Evolutionary conservation across 2,888 invertebrate genomes (phyloP).

Genomic region (Chloromyia formosa): DNA sequence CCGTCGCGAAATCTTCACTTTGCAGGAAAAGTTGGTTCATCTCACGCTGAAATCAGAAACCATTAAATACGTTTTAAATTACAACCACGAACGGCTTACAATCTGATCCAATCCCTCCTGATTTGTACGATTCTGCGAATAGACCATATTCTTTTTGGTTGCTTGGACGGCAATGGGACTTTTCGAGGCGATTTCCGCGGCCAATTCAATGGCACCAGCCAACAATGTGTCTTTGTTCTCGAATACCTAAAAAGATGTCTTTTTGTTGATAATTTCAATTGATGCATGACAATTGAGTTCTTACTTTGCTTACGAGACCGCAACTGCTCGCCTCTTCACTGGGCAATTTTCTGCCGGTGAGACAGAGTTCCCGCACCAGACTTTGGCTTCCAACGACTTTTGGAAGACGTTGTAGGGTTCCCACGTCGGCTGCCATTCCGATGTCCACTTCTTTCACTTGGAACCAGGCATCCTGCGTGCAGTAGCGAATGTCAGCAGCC

Average conservation of each 20-base stretch:
- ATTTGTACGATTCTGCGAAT: slow-evolving; percentile 87
- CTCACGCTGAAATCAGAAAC: slow-evolving; percentile 69
- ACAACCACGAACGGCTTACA: slow-evolving; percentile 68
- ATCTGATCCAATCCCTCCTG: slow-evolving; percentile 90
- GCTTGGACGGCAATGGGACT: slow-evolving; percentile 96
- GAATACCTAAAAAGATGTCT: slow-evolving; percentile 56
- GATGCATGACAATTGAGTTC: neutral
- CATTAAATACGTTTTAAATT: slow-evolving; percentile 40
- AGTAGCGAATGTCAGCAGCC: slow-evolving; percentile 91
- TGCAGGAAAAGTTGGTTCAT: slow-evolving; percentile 89
- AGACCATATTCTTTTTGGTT: slow-evolving; percentile 84
- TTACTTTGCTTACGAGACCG: slow-evolving; percentile 85
- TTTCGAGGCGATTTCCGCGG: slow-evolving; percentile 82
- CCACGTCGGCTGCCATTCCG: slow-evolving; percentile 96
- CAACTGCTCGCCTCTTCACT: slow-evolving; percentile 81
- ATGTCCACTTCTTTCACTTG: slow-evolving; percentile 87
- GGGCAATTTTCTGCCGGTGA: slow-evolving; percentile 82
- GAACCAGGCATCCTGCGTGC: slow-evolving; percentile 88
- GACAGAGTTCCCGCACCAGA: slow-evolving; percentile 85
- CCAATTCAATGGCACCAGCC: slow-evolving; percentile 76
- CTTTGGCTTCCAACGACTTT: slow-evolving; percentile 88
- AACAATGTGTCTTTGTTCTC: slow-evolving; percentile 67
- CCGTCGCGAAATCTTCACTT: slow-evolving; percentile 87
- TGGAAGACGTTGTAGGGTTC: slow-evolving; percentile 90
- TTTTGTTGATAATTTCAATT: neutral